Base-by-base conservation (phyloP, 2,797 vertebrate species). In the Cryptoprocta ferox region DNA sequence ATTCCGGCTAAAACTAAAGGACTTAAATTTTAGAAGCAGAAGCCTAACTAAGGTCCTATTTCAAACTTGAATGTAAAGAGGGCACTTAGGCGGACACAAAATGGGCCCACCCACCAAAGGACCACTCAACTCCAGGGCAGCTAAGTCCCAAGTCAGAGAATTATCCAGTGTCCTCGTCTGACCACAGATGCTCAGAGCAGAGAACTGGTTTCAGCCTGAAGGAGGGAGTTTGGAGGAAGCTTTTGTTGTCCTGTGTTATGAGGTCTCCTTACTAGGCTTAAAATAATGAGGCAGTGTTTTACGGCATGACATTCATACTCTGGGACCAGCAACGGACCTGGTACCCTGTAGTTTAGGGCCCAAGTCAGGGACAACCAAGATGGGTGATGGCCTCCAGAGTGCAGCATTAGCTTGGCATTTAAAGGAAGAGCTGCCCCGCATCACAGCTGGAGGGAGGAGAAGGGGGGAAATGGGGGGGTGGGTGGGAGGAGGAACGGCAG, bases 131-230 rank as follows among this genome's bases (percentile, higher is more conserved):
- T 79, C 48, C 65, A 42, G 53, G 16, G 18, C 48, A 88, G 45
- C 42, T 50, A 45, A 45, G n/a, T 30, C 10, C 78, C 19, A 45
- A 59, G 21, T 30, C 21, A 53, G n/a, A 71, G 71, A 92, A 83
- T 45, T 76, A 78, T 90, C 37, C 35, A 42, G 61, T 16, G 26
- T 81, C 79, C 59, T 75, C 28, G 45, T 50, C 32, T 21, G 4
- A 45, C 6, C 3, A 35, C 35, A 80, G 39, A 59, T 26, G n/a
- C 70, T 73, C 37, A 7, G n/a, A 87, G 88, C 76, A 78, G 35
- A 94, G 70, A 87, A 75, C 14, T 70, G 32, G 32, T 79, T 87
- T 82, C 42, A 89, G 82, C 37, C 70, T 30, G 19, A 73, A 85
- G 82, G 24, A 94, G 61, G 61, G 73, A 87, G 45, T 84, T 1